phyloP scores from a whole-genome alignment of 2,113 vertebrate genomes.

The Cepphus grylle region DNA sequence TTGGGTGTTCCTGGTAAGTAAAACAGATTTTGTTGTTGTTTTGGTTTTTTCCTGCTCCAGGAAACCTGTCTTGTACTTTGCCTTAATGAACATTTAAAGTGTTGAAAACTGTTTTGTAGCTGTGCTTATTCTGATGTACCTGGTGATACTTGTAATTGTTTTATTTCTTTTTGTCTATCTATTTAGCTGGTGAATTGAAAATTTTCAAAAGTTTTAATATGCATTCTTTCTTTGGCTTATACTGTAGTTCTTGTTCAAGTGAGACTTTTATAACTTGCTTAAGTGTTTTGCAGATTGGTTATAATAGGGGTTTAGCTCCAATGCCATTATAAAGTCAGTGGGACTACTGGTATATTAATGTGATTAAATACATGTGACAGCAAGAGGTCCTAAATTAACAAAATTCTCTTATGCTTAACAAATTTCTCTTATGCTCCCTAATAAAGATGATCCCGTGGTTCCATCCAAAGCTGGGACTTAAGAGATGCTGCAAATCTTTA shows the following conservation, averaged over 20 bases:
- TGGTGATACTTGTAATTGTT: neutral
- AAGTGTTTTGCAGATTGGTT: neutral
- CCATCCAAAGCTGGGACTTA: neutral
- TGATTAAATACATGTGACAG: neutral
- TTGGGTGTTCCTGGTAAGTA: conserved; percentile 88
- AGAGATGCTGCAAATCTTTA: neutral
- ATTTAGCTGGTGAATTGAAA: neutral
- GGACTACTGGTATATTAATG: neutral
- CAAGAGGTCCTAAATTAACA: neutral
- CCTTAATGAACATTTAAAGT: neutral
- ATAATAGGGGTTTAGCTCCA: neutral
- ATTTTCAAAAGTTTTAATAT: neutral
- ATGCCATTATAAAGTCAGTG: neutral
- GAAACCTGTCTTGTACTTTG: neutral
- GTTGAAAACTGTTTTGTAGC: neutral
- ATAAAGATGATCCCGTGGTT: neutral
- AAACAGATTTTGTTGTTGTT: neutral
- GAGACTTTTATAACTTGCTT: neutral
- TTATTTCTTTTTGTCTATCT: neutral
- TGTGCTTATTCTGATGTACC: neutral
- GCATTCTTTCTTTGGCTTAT: neutral
- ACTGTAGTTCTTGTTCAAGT: neutral
- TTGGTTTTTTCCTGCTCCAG: neutral
- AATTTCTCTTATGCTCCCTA: neutral
- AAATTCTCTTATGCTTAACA: neutral